Conservation (phyloP, 2,888 invertebrate genomes). For the Zygothrica quintamaculata region DNA sequence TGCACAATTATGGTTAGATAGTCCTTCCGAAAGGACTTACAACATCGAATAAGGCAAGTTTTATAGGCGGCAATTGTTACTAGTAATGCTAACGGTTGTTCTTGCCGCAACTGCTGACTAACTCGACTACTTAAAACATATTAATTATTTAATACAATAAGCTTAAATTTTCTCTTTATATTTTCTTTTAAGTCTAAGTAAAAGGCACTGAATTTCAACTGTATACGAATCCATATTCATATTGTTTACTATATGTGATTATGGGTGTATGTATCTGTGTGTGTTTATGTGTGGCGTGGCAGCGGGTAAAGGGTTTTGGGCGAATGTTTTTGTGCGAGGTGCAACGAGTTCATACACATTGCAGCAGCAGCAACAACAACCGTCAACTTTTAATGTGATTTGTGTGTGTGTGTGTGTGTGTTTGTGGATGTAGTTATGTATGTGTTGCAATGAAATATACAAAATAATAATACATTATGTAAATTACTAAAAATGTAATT, state of each 20-base stretch:
- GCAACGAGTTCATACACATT: constrained; percentile 64
- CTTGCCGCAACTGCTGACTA: constrained; percentile 36
- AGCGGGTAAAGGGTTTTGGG: constrained; percentile 9
- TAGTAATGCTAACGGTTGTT: constrained; percentile 53
- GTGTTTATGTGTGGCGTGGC: constrained; percentile 7
- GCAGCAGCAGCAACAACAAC: constrained; percentile 57
- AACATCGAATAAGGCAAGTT: constrained; percentile 67
- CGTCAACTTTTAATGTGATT: constrained; percentile 54
- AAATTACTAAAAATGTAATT: constrained; percentile 75
- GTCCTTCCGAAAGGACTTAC: constrained; percentile 19
- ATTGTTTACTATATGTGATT: constrained; percentile 28
- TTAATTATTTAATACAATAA: constrained; percentile 32
- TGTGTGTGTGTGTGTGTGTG: constrained; percentile 34
- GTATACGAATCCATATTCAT: constrained; percentile 39
- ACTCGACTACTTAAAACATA: constrained; percentile 43
- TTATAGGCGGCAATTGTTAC: constrained; percentile 64
- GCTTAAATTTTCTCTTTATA: constrained; percentile 46
- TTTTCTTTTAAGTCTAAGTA: constrained; percentile 67
- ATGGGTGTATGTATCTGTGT: constrained; percentile 8
- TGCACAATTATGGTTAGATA: neutral
- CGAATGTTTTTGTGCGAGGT: constrained; percentile 61
- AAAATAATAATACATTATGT: constrained; percentile 75
- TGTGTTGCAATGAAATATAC: constrained; percentile 57
- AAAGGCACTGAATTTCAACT: constrained; percentile 68
- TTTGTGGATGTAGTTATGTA: constrained; percentile 19